phyloP scores from a whole-genome alignment of 2,888 invertebrate genomes.

The Ernsta delagoae region DNA sequence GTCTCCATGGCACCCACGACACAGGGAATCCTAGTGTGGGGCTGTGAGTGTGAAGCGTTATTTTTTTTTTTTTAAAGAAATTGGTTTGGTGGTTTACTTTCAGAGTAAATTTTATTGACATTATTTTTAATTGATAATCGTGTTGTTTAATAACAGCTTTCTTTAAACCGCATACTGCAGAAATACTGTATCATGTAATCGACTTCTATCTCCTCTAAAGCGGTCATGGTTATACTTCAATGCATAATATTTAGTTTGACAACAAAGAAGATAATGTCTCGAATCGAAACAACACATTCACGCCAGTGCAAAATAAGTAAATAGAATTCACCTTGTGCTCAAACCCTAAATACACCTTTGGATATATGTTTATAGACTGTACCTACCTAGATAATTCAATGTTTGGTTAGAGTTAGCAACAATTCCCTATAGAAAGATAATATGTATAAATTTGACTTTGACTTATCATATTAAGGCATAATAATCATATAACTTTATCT shows the following conservation, averaged over 20 bases:
- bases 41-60: too few species aligned
- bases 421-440: neutral
- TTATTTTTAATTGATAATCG: too few species aligned
- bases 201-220: neutral
- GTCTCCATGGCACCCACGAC: too few species aligned
- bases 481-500: neutral
- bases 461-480: neutral
- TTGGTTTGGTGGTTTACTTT: too few species aligned
- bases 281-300: neutral
- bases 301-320: neutral
- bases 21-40: too few species aligned
- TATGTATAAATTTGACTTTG: slow-evolving; percentile 1
- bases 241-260: slow-evolving; percentile 4
- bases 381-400: slow-evolving; percentile 1
- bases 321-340: neutral
- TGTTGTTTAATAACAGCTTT: too few species aligned
- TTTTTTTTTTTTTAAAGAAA: too few species aligned
- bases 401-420: neutral
- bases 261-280: slow-evolving; percentile 1
- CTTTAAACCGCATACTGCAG: too few species aligned
- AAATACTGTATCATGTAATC: neutral
- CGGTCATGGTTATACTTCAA: neutral
- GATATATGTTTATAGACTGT: neutral
- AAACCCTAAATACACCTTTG: neutral
- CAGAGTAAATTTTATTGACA: too few species aligned